Evolutionary conservation across 2,888 invertebrate genomes (phyloP).

Genomic region (Aleiodes alternator): DNA sequence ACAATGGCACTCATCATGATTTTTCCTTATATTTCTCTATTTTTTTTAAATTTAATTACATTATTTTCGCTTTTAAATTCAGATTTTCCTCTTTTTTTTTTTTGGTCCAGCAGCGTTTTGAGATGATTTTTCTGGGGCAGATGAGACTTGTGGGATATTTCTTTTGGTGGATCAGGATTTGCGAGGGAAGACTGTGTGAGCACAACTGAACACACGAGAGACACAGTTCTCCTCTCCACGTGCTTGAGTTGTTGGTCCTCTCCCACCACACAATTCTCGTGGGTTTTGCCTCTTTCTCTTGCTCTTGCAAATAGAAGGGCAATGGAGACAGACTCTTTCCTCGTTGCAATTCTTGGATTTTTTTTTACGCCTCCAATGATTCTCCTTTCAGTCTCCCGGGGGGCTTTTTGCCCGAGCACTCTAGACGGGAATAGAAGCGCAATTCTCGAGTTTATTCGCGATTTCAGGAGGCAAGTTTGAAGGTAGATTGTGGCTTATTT

Average conservation of each 20-base stretch:
- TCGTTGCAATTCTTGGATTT: constrained; percentile 49
- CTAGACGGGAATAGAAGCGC: too few species aligned
- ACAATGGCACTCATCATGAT: constrained; percentile 30
- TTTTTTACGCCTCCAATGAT: too few species aligned
- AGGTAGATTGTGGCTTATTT: too few species aligned
- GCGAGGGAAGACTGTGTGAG: constrained; percentile 66
- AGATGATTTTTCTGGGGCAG: too few species aligned
- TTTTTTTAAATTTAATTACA: not conserved
- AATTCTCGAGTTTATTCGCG: too few species aligned
- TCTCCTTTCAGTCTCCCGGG: too few species aligned
- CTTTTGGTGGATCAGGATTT: constrained; percentile 57
- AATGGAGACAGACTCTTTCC: constrained; percentile 47
- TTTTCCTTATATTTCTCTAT: not conserved
- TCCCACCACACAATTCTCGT: constrained; percentile 55
- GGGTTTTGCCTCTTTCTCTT: constrained; percentile 50
- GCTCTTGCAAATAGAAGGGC: constrained; percentile 42
- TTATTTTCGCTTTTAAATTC: not conserved
- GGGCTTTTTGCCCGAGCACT: too few species aligned
- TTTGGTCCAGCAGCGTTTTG: too few species aligned
- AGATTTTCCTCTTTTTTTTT: not conserved
- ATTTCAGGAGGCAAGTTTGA: too few species aligned
- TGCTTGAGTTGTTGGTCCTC: constrained; percentile 67
- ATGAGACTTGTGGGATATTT: too few species aligned
- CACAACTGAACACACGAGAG: constrained; percentile 66
- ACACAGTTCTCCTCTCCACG: constrained; percentile 68